Percentiles rank a stretch among this genome's conserved stretches.
Evolutionary conservation across 1,140 invertebrate genomes (phyloP).

Genomic region (Drosophila watanabei): DNA sequence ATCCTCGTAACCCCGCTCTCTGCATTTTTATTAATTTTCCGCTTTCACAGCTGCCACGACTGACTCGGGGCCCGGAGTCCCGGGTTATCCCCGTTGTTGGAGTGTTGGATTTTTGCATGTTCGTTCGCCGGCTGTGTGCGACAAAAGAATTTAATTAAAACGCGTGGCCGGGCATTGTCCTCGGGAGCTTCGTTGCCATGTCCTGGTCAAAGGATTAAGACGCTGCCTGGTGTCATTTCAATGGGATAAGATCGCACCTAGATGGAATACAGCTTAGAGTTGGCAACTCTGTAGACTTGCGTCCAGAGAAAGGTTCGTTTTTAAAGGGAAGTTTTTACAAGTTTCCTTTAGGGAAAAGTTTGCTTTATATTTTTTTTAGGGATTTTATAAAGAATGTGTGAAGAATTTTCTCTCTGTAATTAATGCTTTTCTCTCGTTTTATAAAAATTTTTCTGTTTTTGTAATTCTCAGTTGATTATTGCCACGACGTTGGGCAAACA

Average conservation of each 20-base stretch:
- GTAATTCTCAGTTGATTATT: constrained; percentile 61
- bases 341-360: background rate
- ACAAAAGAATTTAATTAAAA: constrained; percentile 83
- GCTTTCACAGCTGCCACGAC: constrained; percentile 18
- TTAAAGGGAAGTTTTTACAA: background rate
- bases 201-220: constrained; percentile 68
- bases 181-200: constrained; percentile 13
- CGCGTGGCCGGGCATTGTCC: constrained; percentile 61
- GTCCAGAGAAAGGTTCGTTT: background rate
- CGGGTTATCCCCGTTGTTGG: constrained; percentile 15
- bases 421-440: constrained; percentile 12
- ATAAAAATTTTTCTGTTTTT: constrained; percentile 11
- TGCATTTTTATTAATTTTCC: constrained; percentile 59
- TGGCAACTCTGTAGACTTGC: background rate
- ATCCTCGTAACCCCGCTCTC: background rate
- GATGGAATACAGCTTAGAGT: constrained; percentile 4
- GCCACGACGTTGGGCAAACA: constrained; percentile 59
- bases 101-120: constrained; percentile 72
- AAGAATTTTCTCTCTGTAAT: background rate
- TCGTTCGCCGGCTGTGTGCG: constrained; percentile 36
- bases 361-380: background rate
- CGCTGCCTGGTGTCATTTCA: constrained; percentile 36
- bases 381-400: background rate
- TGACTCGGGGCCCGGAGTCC: background rate
- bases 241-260: constrained; percentile 19